Evolutionary conservation across 2,113 vertebrate genomes (phyloP).

Genomic region (Poecilia latipinna): DNA sequence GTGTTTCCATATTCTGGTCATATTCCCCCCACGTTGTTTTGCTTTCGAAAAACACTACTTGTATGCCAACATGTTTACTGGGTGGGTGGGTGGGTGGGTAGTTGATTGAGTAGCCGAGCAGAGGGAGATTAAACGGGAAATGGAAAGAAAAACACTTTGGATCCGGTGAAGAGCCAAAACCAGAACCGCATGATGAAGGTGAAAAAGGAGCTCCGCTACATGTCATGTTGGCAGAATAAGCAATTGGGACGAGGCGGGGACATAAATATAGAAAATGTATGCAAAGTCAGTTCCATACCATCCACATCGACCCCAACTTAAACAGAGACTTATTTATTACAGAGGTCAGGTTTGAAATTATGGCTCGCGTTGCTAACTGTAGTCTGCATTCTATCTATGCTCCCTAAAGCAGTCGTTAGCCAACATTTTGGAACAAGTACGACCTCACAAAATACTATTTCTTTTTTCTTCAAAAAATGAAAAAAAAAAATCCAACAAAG

Average conservation of each 20-base stretch:
- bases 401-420: no score
- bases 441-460: no score
- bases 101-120: conserved; percentile 27
- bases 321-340: not conserved
- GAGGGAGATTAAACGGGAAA: not conserved
- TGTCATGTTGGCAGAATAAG: conserved; percentile 52
- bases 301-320: conserved; percentile 31
- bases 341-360: no score
- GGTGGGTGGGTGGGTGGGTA: conserved; percentile 24
- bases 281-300: conserved; percentile 14
- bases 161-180: conserved; percentile 11
- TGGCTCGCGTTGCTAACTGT: no score
- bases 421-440: no score
- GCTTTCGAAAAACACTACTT: conserved; percentile 71
- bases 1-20: conserved; percentile 69
- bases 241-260: conserved; percentile 11
- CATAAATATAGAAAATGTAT: conserved; percentile 42
- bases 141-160: not conserved
- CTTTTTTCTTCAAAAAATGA: no score
- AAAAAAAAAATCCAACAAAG: no score
- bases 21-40: conserved; percentile 71
- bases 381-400: no score
- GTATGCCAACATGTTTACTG: conserved; percentile 61
- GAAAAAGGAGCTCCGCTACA: conserved; percentile 22
- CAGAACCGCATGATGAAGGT: conserved; percentile 25